These are phyloP conservation scores for Sigmodon hispidus DNA, from an alignment of 2,113 vertebrate genomes.

Conservation along the genomic window DNA sequence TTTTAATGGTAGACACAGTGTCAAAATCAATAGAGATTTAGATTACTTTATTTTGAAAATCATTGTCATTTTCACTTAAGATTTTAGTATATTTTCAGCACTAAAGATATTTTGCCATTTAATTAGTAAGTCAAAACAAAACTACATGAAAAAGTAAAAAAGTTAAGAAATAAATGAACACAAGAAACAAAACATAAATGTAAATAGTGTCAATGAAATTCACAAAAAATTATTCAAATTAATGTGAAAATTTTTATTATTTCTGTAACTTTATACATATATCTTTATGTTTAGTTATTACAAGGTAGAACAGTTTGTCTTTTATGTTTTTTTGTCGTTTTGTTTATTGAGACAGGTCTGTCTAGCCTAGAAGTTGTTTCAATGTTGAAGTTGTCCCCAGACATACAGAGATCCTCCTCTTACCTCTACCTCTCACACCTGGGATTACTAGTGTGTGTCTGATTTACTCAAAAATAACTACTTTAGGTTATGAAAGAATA, in stretches of 20 bases:
- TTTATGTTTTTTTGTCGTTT: background rate
- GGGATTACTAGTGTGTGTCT: background rate
- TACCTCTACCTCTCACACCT: background rate
- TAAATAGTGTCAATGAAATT: background rate
- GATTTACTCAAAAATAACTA: background rate
- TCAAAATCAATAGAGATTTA: background rate
- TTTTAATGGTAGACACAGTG: background rate
- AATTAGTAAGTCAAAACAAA: background rate
- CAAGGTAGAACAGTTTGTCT: background rate
- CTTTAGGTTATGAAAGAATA: background rate
- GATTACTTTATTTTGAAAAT: background rate
- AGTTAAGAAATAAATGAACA: background rate
- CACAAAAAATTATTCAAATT: background rate
- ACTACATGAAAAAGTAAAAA: no score
- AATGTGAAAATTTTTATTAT: background rate
- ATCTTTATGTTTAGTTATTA: background rate
- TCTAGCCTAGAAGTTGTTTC: background rate
- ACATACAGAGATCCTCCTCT: background rate
- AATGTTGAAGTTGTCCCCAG: background rate
- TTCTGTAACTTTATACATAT: background rate
- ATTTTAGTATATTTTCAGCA: background rate
- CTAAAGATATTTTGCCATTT: background rate
- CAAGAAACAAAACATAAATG: background rate
- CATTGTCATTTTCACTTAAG: background rate
- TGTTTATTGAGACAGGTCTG: no score